phyloP scores from a whole-genome alignment of 2,888 invertebrate species.

The Mamestra brassicae region DNA sequence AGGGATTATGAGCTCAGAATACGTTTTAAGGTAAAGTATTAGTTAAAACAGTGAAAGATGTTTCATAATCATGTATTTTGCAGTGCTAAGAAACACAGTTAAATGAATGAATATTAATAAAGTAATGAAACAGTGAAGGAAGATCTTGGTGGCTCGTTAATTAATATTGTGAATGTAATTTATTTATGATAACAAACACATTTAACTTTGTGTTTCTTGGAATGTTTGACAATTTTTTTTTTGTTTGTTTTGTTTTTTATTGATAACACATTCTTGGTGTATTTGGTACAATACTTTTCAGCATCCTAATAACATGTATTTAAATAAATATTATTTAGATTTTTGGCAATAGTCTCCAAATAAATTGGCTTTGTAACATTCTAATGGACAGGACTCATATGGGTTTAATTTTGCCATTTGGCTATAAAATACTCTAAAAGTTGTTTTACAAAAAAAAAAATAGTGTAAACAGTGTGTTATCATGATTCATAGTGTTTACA shows the following conservation, averaged over 20 bases:
- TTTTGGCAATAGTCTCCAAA: too few species aligned
- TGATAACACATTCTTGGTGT: not conserved
- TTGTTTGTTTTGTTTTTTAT: not conserved
- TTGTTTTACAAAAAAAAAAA: too few species aligned
- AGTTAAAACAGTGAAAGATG: not conserved
- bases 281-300: not conserved
- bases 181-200: not conserved
- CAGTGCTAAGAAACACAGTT: slow-evolving; percentile 9
- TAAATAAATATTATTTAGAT: too few species aligned
- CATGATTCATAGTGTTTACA: too few species aligned
- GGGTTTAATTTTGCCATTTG: too few species aligned
- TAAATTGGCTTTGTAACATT: too few species aligned
- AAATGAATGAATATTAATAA: slow-evolving; percentile 44
- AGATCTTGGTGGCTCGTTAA: slow-evolving; percentile 13
- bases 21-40: slow-evolving; percentile 92
- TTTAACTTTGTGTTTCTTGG: not conserved
- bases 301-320: not conserved
- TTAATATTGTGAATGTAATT: not conserved
- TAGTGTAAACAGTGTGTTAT: too few species aligned
- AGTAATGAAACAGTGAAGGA: slow-evolving; percentile 12
- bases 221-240: not conserved
- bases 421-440: too few species aligned
- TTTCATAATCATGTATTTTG: slow-evolving; percentile 12
- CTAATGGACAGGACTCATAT: too few species aligned
- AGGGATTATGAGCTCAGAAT: slow-evolving; percentile 94